phyloP scores from a whole-genome alignment of 2,113 vertebrate genomes.

The Osmerus mordax region DNA sequence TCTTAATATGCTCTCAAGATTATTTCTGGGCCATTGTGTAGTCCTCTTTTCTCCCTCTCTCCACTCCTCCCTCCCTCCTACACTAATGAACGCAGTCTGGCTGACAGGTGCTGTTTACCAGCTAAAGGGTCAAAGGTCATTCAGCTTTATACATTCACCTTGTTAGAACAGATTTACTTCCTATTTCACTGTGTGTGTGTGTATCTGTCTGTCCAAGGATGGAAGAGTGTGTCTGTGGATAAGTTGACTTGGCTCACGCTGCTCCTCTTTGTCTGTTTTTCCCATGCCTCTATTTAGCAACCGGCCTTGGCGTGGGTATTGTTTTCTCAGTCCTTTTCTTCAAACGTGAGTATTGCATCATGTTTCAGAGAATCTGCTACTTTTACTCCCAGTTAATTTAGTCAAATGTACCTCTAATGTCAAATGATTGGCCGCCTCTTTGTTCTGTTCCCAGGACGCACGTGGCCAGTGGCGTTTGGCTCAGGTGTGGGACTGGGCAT shows the following conservation, averaged over 20 bases:
- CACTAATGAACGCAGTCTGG: slow-evolving; percentile 47
- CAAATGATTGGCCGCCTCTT: neutral
- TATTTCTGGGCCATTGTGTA: neutral
- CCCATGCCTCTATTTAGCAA: slow-evolving; percentile 63
- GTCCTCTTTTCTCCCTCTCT: slow-evolving; percentile 17
- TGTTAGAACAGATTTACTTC: slow-evolving; percentile 48
- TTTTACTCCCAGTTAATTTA: neutral
- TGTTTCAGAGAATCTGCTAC: neutral
- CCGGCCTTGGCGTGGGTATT: slow-evolving; percentile 83
- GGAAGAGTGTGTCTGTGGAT: slow-evolving; percentile 11
- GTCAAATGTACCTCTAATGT: neutral
- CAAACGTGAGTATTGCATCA: slow-evolving; percentile 80
- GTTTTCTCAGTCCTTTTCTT: slow-evolving; percentile 86
- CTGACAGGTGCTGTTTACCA: slow-evolving; percentile 49
- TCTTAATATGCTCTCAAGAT: neutral
- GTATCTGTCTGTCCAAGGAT: neutral
- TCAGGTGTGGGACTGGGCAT: slow-evolving; percentile 86
- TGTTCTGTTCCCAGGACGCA: slow-evolving; percentile 71
- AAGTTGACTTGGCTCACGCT: neutral
- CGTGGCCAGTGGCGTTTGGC: slow-evolving; percentile 84
- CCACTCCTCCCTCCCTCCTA: neutral
- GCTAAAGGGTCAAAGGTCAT: slow-evolving; percentile 45
- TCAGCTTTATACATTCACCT: slow-evolving; percentile 19
- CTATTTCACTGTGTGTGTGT: slow-evolving; percentile 13
- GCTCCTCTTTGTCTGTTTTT: slow-evolving; percentile 2